Base-by-base conservation (phyloP, 2,797 vertebrate species). In the Sebastes goodei region DNA sequence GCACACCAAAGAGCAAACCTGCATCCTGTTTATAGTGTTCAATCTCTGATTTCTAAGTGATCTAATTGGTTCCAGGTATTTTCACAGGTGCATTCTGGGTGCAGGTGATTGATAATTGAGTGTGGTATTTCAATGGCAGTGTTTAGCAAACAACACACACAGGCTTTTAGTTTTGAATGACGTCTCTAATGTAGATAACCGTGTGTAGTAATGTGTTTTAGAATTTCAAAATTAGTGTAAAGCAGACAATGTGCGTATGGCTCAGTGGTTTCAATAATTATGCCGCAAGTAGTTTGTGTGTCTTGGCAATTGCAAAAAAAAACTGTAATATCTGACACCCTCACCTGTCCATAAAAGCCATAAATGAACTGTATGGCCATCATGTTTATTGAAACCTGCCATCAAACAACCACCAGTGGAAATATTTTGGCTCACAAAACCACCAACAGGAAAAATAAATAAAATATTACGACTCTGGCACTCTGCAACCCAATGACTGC, bases 371-470 rank as follows among this genome's bases (percentile, higher is more conserved):
- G 12, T 14, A 3, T 1, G 62, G 1, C 5, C 32, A 1, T 57
- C 8, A 17, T 62, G 20, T 59, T 69, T 42, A 78, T 63, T 76
- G 32, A 72, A 71, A 86, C 30, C 61, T 59, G 73, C 75, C 33
- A 59, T 59, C 68, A 30, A 72, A 74, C 42, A 53, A 23, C 32
- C 80, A 49, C 23, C 69, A 25, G 71, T 38, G 27, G 66, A 80
- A 77, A 42, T 29, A 10, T 63, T 60, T 9, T 35, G 6, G 57
- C 71, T 60, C 55, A 27, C 11, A 20, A 70, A 83, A 52, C 38
- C 74, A 10, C 57, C 17, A 2, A 59, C 30, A 63, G 57, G 66
- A 23, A n/a, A 14, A 25, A 52, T 55, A 53, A 79, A 80, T 78
- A 35, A 71, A 77, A 75, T 66, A 74, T 42, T 42, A 76, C 29